phyloP scores from a whole-genome alignment of 2,113 vertebrate species.

The Sander vitreus region DNA sequence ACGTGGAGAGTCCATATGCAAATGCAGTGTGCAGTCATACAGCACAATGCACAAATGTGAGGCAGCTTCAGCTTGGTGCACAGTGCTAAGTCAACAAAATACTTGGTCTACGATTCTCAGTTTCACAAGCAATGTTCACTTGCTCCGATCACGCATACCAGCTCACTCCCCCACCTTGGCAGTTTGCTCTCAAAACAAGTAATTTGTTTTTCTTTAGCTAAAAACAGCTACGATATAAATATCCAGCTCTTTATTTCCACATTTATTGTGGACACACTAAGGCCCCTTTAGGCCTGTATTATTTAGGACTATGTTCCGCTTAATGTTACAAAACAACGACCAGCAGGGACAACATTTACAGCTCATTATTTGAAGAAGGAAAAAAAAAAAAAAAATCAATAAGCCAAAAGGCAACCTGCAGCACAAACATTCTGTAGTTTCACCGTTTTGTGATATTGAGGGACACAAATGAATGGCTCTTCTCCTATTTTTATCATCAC shows the following conservation, averaged over 20 bases:
- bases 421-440: background rate
- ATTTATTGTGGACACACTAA: background rate
- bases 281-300: background rate
- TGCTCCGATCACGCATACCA: background rate
- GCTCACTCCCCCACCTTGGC: background rate
- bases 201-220: background rate
- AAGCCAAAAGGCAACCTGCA: background rate
- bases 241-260: background rate
- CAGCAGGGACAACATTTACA: background rate
- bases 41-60: background rate
- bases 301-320: background rate
- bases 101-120: background rate
- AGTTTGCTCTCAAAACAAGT: background rate
- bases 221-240: constrained; percentile 1
- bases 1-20: too few species aligned
- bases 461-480: background rate
- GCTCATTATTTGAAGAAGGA: background rate
- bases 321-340: background rate
- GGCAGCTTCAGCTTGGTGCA: background rate
- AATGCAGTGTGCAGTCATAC: background rate
- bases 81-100: background rate
- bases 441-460: background rate
- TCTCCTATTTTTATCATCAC: background rate
- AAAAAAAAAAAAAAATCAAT: background rate
- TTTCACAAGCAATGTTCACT: background rate